phyloP scores from a whole-genome alignment of 2,888 invertebrate genomes.

The Limnephilus auricula region DNA sequence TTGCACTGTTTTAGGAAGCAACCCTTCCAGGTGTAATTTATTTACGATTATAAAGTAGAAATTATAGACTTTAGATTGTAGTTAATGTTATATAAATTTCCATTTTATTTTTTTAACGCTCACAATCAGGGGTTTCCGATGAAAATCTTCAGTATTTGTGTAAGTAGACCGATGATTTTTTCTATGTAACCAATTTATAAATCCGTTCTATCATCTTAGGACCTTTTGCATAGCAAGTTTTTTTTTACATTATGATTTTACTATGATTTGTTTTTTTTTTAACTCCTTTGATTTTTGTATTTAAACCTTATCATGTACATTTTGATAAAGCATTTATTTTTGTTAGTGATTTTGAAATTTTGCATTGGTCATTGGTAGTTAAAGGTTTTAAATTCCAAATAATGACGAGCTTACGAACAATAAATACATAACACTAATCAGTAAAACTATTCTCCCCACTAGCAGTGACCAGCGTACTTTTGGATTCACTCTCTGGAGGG shows the following conservation, averaged over 20 bases:
- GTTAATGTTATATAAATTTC: slow-evolving; percentile 39
- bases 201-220: slow-evolving; percentile 8
- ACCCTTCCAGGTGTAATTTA: background rate
- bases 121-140: slow-evolving; percentile 79
- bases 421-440: background rate
- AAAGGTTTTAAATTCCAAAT: slow-evolving; percentile 9
- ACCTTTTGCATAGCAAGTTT: background rate
- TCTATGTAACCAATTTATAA: slow-evolving; percentile 22
- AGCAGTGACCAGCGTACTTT: slow-evolving; percentile 17
- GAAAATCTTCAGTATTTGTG: slow-evolving; percentile 81
- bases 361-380: slow-evolving; percentile 11
- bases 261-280: slow-evolving; percentile 21
- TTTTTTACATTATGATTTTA: background rate
- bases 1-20: background rate
- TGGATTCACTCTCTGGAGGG: slow-evolving; percentile 17
- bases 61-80: background rate
- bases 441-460: background rate
- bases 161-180: slow-evolving; percentile 74
- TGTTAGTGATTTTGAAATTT: slow-evolving; percentile 34
- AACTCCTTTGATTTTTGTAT: background rate
- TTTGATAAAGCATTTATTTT: slow-evolving; percentile 24
- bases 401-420: slow-evolving; percentile 2
- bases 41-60: slow-evolving; percentile 9
- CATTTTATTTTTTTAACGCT: slow-evolving; percentile 61
- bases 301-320: slow-evolving; percentile 25